Evolutionary conservation across 2,888 invertebrate genomes (phyloP).

Genomic region (Onchidella celtica): DNA sequence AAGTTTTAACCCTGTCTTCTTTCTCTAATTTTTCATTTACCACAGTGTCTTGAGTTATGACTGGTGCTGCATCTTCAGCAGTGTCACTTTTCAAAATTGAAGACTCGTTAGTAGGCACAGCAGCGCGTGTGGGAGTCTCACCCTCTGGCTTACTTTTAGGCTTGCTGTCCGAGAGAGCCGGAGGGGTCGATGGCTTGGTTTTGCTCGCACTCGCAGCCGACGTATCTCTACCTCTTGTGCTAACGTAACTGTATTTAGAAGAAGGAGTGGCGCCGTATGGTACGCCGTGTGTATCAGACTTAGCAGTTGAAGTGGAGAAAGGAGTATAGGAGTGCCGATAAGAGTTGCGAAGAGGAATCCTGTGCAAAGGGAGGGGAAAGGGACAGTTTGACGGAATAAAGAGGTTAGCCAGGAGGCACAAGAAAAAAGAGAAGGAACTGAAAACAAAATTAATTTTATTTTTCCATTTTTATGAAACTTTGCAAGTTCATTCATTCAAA

Average conservation of each 20-base stretch:
- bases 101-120: not conserved
- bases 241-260: slow-evolving; percentile 39
- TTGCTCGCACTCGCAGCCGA: not conserved
- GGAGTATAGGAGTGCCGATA: slow-evolving; percentile 35
- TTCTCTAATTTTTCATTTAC: not conserved
- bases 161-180: too few relatives aligned
- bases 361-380: slow-evolving; percentile 11
- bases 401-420: not conserved
- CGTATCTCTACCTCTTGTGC: slow-evolving; percentile 10
- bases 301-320: slow-evolving; percentile 26
- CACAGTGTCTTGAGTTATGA: not conserved
- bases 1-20: too few relatives aligned
- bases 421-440: not conserved
- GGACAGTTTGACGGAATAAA: not conserved
- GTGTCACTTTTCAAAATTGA: not conserved
- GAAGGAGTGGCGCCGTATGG: slow-evolving; percentile 31
- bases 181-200: not conserved
- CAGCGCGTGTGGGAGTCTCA: not conserved
- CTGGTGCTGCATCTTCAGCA: not conserved
- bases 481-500: not conserved
- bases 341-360: slow-evolving; percentile 46
- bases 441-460: too few relatives aligned
- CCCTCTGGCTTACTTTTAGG: not conserved
- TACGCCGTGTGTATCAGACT: slow-evolving; percentile 26
- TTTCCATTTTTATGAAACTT: not conserved